Evolutionary conservation across 1,140 invertebrate species (phyloP).

Genomic region (Polypedilum pembai): DNA sequence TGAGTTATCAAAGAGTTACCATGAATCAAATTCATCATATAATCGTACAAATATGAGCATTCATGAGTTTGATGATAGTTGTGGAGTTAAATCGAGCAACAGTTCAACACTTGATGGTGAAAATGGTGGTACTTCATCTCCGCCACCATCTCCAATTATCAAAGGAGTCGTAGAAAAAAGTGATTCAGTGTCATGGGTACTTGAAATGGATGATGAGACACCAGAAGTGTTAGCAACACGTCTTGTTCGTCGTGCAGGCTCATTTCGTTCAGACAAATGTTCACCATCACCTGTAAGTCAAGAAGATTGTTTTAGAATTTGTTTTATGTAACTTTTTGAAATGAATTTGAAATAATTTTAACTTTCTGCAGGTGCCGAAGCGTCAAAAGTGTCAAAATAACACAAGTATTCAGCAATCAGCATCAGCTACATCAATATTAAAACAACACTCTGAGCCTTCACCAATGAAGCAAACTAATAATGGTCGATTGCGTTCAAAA

Average conservation of each 20-base stretch:
- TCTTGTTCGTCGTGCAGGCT: constrained; percentile 49
- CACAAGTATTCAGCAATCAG: constrained; percentile 44
- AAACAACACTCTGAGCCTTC: constrained; percentile 34
- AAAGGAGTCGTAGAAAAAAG: constrained; percentile 74
- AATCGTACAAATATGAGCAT: background rate
- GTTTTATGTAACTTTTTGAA: too few species aligned
- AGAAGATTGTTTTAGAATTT: too few species aligned
- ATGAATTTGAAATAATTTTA: too few species aligned
- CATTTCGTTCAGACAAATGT: constrained; percentile 45
- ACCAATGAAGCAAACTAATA: constrained; percentile 31
- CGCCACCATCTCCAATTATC: constrained; percentile 56
- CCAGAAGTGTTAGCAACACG: constrained; percentile 55
- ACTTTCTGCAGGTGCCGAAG: constrained; percentile 38
- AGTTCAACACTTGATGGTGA: background rate
- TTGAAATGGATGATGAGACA: constrained; percentile 64
- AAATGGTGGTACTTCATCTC: constrained; percentile 41
- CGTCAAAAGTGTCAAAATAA: constrained; percentile 37
- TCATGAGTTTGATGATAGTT: background rate
- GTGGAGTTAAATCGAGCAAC: background rate
- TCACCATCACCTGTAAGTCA: constrained; percentile 34
- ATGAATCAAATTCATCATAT: constrained; percentile 14
- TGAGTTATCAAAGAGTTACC: constrained; percentile 34
- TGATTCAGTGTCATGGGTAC: constrained; percentile 73
- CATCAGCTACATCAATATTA: constrained; percentile 48
- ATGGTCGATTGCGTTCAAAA: constrained; percentile 38